phyloP scores from a whole-genome alignment of 2,888 invertebrate species.

The Esperia sulphurella region DNA sequence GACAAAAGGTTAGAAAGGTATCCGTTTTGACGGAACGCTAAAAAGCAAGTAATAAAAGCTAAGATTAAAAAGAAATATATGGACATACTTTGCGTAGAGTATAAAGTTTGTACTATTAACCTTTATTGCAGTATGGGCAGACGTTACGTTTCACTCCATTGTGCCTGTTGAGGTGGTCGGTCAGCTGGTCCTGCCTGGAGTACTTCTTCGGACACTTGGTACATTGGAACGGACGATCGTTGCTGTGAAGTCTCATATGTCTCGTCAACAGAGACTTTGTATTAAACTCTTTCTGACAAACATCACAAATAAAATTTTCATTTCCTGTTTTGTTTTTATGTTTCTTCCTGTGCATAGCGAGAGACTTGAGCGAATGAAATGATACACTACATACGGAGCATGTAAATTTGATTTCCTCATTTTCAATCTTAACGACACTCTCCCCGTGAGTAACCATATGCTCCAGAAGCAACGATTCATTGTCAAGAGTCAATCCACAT shows the following conservation, averaged over 20 bases:
- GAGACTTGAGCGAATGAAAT: conserved; percentile 71
- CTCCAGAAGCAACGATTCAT: conserved; percentile 24
- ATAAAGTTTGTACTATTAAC: conserved; percentile 37
- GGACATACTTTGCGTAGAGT: too few relatives aligned
- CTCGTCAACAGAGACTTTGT: conserved; percentile 57
- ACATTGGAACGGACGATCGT: conserved; percentile 75
- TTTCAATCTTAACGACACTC: conserved; percentile 30
- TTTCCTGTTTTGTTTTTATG: conserved; percentile 40
- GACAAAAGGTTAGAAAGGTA: too few relatives aligned
- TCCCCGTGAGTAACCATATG: conserved; percentile 22
- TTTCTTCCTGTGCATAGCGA: conserved; percentile 57
- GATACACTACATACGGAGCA: conserved; percentile 75
- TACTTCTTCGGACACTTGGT: conserved; percentile 78
- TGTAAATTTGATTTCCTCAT: conserved; percentile 32
- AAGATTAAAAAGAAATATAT: too few relatives aligned
- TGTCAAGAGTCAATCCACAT: conserved; percentile 26
- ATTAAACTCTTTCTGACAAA: conserved; percentile 64
- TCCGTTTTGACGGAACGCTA: too few relatives aligned
- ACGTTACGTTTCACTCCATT: conserved; percentile 76
- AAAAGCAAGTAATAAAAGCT: too few relatives aligned
- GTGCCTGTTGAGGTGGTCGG: conserved; percentile 79
- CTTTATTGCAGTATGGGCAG: conserved; percentile 80
- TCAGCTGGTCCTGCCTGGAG: conserved; percentile 76
- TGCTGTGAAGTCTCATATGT: conserved; percentile 75
- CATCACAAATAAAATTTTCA: conserved; percentile 56